Conservation (phyloP, 1,140 invertebrate genomes). For the Trichonephila clavipes region DNA sequence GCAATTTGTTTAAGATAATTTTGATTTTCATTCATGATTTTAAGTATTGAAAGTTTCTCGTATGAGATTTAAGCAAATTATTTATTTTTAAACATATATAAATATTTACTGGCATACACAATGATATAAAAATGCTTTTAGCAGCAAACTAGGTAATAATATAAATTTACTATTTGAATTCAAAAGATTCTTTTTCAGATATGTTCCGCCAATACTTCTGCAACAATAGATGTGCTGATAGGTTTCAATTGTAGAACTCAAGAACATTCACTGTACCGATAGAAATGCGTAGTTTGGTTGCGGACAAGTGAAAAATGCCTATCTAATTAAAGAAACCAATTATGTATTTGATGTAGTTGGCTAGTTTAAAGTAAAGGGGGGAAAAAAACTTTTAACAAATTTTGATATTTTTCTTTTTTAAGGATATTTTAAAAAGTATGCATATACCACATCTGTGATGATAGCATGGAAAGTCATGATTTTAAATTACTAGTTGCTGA, state of each 20-base stretch:
- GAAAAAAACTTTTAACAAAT: conserved; percentile 50
- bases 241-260: conserved; percentile 67
- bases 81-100: background rate
- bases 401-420: conserved; percentile 65
- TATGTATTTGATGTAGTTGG: conserved; percentile 63
- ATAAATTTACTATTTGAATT: conserved; percentile 36
- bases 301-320: conserved; percentile 48
- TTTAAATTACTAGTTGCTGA: conserved; percentile 63
- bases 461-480: conserved; percentile 40
- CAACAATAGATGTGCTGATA: conserved; percentile 75
- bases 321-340: conserved; percentile 37
- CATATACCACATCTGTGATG: conserved; percentile 75
- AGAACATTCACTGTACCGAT: conserved; percentile 41
- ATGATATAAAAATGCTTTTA: conserved; percentile 76
- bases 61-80: background rate
- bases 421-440: conserved; percentile 69
- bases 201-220: conserved; percentile 43
- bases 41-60: background rate
- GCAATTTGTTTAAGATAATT: background rate
- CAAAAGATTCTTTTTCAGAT: conserved; percentile 21
- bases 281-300: conserved; percentile 73
- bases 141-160: conserved; percentile 68
- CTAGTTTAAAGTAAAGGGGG: conserved; percentile 38
- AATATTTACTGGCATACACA: conserved; percentile 72
- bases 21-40: background rate